Percentiles rank a stretch among this genome's conserved stretches.
Evolutionary conservation across 2,113 vertebrate genomes (phyloP).

Genomic region (Ochotona curzoniae): DNA sequence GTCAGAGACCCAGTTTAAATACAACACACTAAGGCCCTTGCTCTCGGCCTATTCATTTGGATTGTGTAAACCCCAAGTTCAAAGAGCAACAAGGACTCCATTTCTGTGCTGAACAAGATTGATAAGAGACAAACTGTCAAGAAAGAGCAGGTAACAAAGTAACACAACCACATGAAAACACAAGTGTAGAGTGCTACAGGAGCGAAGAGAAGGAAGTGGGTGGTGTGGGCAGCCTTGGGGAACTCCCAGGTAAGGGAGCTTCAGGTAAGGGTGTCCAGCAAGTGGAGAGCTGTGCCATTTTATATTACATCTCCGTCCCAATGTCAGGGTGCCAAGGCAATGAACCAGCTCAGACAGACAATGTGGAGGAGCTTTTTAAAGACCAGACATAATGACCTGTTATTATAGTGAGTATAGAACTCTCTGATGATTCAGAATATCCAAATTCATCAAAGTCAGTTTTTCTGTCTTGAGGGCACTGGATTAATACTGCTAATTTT

Average conservation of each 20-base stretch:
- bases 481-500: neutral
- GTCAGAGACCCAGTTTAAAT: conserved; percentile 46
- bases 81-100: neutral
- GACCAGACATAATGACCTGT: neutral
- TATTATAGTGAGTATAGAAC: too few relatives aligned
- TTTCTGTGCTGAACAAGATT: conserved; percentile 11
- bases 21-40: neutral
- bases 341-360: too few relatives aligned
- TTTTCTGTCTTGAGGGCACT: neutral
- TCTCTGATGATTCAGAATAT: conserved; percentile 17
- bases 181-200: neutral
- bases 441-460: neutral
- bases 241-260: neutral
- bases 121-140: neutral
- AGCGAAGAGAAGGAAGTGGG: neutral
- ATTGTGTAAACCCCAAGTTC: conserved; percentile 33
- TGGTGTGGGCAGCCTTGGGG: neutral
- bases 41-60: neutral
- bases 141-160: neutral
- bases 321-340: neutral
- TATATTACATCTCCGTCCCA: neutral
- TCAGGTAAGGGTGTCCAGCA: neutral
- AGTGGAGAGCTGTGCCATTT: neutral
- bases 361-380: too few relatives aligned
- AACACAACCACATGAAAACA: neutral